A percentile compares a stretch with the other conserved stretches of the same genome.
Conservation (phyloP, 1,140 invertebrate species). For the Carposina sasakii region DNA sequence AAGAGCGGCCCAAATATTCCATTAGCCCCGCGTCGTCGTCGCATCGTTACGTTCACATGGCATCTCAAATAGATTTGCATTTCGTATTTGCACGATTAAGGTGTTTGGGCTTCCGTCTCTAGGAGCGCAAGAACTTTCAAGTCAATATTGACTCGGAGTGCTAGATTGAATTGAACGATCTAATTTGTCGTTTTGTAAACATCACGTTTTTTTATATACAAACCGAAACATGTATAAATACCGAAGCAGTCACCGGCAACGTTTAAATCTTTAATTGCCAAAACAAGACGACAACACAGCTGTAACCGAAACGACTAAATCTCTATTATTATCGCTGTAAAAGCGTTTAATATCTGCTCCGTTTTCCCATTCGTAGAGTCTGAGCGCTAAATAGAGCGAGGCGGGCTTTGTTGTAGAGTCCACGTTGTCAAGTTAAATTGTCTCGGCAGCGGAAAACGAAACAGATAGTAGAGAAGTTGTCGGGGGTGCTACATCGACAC, state of each 20-base stretch:
- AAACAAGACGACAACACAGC: too few relatives aligned
- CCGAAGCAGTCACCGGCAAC: too few relatives aligned
- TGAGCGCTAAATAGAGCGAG: slow-evolving; percentile 52
- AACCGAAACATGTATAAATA: too few relatives aligned
- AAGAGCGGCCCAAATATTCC: slow-evolving; percentile 50
- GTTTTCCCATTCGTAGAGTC: slow-evolving; percentile 29
- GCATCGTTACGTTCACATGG: slow-evolving; percentile 34
- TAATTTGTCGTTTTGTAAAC: too few relatives aligned
- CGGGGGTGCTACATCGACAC: slow-evolving; percentile 45
- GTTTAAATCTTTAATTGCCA: too few relatives aligned
- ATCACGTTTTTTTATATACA: too few relatives aligned
- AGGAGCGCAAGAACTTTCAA: slow-evolving; percentile 23
- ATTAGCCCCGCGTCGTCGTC: too few relatives aligned
- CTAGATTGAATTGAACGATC: too few relatives aligned
- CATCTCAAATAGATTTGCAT: slow-evolving; percentile 34
- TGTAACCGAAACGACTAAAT: too few relatives aligned
- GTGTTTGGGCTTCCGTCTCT: slow-evolving; percentile 37
- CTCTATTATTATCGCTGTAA: too few relatives aligned
- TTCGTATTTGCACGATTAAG: slow-evolving; percentile 45
- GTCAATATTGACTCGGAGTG: slow-evolving; percentile 33
- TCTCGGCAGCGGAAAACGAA: slow-evolving; percentile 62
- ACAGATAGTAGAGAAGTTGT: slow-evolving; percentile 65
- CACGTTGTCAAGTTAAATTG: slow-evolving; percentile 67
- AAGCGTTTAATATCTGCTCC: slow-evolving; percentile 29
- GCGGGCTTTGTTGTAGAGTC: slow-evolving; percentile 50